A percentile compares a stretch with the other conserved stretches of the same genome.
Conservation (phyloP, 2,113 vertebrate genomes). For the Coptodon bakossiorum region DNA sequence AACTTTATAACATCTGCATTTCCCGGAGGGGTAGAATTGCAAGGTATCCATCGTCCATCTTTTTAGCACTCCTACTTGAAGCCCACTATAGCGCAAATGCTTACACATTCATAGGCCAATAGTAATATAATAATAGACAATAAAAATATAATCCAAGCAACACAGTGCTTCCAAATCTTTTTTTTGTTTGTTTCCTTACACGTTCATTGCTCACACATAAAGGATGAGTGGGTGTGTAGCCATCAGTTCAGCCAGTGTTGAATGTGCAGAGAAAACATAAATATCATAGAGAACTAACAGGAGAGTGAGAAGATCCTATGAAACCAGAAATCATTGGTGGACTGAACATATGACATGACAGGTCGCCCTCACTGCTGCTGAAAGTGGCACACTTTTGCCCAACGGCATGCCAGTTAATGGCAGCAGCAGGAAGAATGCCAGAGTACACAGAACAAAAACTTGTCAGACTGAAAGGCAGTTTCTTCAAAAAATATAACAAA, state of each 20-base stretch:
- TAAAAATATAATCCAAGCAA: not conserved
- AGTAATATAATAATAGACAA: not conserved
- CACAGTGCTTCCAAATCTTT: not conserved
- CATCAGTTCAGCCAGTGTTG: not conserved
- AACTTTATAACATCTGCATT: not conserved
- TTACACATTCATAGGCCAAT: not conserved
- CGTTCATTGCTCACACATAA: not conserved
- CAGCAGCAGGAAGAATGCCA: not conserved
- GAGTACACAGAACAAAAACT: not conserved
- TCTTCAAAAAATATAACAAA: not conserved
- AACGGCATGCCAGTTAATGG: not conserved
- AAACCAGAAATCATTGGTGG: not conserved
- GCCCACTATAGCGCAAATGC: not conserved
- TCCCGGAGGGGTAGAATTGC: not conserved
- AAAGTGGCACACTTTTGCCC: not conserved
- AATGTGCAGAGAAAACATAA: not conserved
- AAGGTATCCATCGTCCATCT: not conserved
- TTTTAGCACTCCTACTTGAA: not conserved
- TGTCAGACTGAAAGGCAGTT: not conserved
- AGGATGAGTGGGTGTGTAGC: not conserved
- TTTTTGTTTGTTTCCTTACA: not conserved
- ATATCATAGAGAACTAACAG: not conserved
- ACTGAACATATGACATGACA: not conserved
- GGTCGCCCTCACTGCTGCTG: not conserved
- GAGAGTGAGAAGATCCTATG: not conserved